Evolutionary conservation across 2,113 vertebrate species (phyloP).

Genomic region (Antigone vipio): DNA sequence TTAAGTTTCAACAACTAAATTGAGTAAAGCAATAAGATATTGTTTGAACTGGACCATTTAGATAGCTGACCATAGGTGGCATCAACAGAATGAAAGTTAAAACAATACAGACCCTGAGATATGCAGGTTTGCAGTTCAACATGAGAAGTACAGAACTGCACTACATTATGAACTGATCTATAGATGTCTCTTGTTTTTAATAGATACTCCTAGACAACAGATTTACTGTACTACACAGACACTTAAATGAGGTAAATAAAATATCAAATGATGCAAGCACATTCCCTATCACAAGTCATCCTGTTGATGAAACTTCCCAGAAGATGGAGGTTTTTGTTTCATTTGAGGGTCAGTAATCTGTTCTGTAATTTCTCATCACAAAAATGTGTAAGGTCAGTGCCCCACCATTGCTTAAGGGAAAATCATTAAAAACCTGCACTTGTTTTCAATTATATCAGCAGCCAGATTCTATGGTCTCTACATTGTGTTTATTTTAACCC

Average conservation of each 20-base stretch:
- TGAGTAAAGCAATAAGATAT: neutral
- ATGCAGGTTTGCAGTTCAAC: neutral
- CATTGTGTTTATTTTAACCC: neutral
- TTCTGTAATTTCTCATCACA: neutral
- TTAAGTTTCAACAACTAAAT: neutral
- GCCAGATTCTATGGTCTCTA: neutral
- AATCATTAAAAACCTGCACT: neutral
- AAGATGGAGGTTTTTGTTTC: neutral
- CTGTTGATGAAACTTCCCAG: neutral
- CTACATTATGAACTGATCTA: neutral
- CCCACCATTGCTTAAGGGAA: neutral
- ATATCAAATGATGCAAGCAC: neutral
- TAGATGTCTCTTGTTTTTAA: neutral
- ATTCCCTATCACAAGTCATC: neutral
- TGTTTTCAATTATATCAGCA: neutral
- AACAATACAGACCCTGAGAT: neutral
- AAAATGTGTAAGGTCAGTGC: neutral
- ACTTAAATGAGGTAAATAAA: neutral
- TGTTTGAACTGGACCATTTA: neutral
- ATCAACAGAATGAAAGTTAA: constrained; percentile 1
- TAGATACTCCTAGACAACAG: neutral
- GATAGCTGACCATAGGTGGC: neutral
- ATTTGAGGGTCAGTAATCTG: neutral
- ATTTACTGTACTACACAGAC: neutral
- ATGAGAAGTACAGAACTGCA: neutral